phyloP scores from a whole-genome alignment of 1,140 invertebrate genomes.

The Eurosta solidaginis region DNA sequence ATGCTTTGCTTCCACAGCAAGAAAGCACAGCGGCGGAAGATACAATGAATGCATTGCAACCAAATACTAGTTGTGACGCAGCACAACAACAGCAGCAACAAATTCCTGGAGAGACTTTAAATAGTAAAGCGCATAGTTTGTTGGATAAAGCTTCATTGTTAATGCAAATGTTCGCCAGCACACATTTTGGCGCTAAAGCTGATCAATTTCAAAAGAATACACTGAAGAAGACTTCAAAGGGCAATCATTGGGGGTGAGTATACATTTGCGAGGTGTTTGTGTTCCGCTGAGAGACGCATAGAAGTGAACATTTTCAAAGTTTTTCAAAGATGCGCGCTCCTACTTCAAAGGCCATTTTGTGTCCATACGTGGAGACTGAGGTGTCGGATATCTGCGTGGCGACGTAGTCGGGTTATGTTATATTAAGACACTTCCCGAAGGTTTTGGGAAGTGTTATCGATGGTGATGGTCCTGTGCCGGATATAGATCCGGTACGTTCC shows the following conservation, averaged over 20 bases:
- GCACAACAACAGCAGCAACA: too few relatives aligned
- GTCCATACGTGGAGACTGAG: too few relatives aligned
- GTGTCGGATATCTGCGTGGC: too few relatives aligned
- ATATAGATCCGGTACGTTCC: too few relatives aligned
- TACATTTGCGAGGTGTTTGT: not conserved
- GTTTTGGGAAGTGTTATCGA: too few relatives aligned
- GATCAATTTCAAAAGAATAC: slow-evolving; percentile 77
- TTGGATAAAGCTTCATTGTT: slow-evolving; percentile 84
- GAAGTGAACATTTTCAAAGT: not conserved
- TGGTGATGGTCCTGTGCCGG: too few relatives aligned
- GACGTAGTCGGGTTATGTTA: too few relatives aligned
- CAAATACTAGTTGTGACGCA: slow-evolving; percentile 15
- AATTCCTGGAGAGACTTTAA: slow-evolving; percentile 43
- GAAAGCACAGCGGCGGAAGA: not conserved
- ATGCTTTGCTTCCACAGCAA: not conserved
- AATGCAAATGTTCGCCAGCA: slow-evolving; percentile 89
- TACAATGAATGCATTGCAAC: not conserved
- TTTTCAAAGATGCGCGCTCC: not conserved
- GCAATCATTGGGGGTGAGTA: slow-evolving; percentile 87
- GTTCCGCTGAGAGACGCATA: slow-evolving; percentile 6
- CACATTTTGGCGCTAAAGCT: slow-evolving; percentile 74
- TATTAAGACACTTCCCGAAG: too few relatives aligned
- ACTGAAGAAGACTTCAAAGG: slow-evolving; percentile 82
- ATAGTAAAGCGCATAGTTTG: slow-evolving; percentile 62
- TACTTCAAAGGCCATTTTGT: too few relatives aligned